These are phyloP conservation scores for Trachelus tabidus DNA, from an alignment of 2,888 invertebrate species.

Conservation along the genomic window DNA sequence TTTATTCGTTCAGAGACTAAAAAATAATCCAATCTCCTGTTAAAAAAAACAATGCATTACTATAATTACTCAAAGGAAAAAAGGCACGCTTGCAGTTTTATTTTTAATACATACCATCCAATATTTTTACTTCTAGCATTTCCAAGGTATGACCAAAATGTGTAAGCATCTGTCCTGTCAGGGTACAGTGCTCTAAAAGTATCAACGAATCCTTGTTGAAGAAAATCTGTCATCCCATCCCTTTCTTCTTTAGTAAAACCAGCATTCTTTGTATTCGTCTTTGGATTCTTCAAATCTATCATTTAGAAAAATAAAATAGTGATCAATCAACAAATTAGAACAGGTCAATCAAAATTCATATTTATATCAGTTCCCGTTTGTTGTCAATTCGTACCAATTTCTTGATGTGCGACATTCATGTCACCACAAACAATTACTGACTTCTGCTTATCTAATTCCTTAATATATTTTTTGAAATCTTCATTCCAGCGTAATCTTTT, in stretches of 20 bases:
- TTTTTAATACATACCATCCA: slow-evolving; percentile 80
- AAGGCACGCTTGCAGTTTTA: not conserved
- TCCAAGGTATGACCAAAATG: slow-evolving; percentile 95
- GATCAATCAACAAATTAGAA: slow-evolving; percentile 1
- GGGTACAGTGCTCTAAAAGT: slow-evolving; percentile 90
- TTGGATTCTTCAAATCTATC: slow-evolving; percentile 92
- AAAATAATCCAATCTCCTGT: slow-evolving; percentile 96
- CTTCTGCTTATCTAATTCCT: slow-evolving; percentile 85
- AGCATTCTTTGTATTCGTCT: slow-evolving; percentile 90
- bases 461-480: slow-evolving; percentile 81
- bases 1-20: slow-evolving; percentile 85
- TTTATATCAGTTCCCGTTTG: not conserved
- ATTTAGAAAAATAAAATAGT: not conserved
- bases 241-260: slow-evolving; percentile 97
- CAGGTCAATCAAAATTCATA: not conserved
- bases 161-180: slow-evolving; percentile 83
- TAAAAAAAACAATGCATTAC: slow-evolving; percentile 11
- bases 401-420: slow-evolving; percentile 96
- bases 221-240: slow-evolving; percentile 86
- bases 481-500: slow-evolving; percentile 93
- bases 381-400: slow-evolving; percentile 77
- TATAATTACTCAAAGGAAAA: not conserved
- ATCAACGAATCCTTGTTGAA: slow-evolving; percentile 87
- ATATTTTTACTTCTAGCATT: slow-evolving; percentile 90
- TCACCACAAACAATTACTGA: slow-evolving; percentile 97